Base-by-base conservation (phyloP, 2,888 invertebrate species). In the Dryadula phaetusa region DNA sequence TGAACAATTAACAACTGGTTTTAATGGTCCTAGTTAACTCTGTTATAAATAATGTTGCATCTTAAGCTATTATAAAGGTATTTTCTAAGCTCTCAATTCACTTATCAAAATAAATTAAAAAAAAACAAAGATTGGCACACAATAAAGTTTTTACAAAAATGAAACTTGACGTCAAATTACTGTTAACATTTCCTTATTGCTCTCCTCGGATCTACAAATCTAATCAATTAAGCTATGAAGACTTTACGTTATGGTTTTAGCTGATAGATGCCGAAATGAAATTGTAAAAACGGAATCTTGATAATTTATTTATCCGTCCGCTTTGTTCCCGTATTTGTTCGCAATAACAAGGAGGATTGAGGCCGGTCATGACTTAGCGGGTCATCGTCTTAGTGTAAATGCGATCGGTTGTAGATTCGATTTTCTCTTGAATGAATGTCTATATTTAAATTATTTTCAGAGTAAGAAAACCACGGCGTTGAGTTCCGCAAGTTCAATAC, bases 221-320 rank as follows among this genome's bases (percentile, higher is more conserved):
- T 20, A 37, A 37, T 22, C 7, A 54, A 22, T 54, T 22, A 54
- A 22, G 34, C 37, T n/a, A 3, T 37, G n/a, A 34, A 8, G 3
- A 37, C 37, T 54, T n/a, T 54, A 12, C 37, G 22, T 20, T 54
- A 10, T 54, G 18, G 14, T 37, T n/a, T 49, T 49, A 16, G 49
- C 8, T 49, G 20, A 22, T 37, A 54, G 20, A 54, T 54, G 20
- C 37, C 14, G n/a, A 54, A 54, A 37, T 8, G n/a, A 37, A 54
- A 37, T 54, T 37, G 20, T 54, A 34, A 20, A 18, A 20, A 20
- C 54, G 20, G 12, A 34, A 7, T 20, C 14, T 7, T 1, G 14
- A 14, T 32, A 53, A 53, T 54, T 54, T 54, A 14, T 37, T 22
- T 14, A 20, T 54, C 28, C 28, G n/a, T n/a, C 54, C 54, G 22